Conservation (phyloP, 2,797 vertebrate species). For the Gallirallus australis region DNA sequence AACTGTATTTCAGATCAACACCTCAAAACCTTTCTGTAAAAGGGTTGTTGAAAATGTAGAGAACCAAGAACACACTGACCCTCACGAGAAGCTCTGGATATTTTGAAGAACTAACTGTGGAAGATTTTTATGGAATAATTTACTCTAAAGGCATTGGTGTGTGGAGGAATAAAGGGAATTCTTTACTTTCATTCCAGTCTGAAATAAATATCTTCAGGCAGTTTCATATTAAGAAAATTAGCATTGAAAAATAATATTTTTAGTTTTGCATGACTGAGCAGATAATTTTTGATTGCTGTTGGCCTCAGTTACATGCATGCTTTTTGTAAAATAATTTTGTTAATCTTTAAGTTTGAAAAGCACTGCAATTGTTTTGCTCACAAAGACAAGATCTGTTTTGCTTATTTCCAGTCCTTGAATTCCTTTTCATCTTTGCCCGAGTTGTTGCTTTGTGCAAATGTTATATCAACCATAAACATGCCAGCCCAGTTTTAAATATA, state of each 20-base stretch:
- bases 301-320: neutral
- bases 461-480: neutral
- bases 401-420: neutral
- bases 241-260: neutral
- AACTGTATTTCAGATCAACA: neutral
- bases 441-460: neutral
- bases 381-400: neutral
- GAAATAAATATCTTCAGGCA: neutral
- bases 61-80: neutral
- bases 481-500: neutral
- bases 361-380: neutral
- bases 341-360: neutral
- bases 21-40: neutral
- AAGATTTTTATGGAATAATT: conserved; percentile 2
- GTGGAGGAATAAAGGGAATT: neutral
- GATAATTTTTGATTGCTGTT: conserved; percentile 15
- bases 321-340: neutral
- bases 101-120: neutral
- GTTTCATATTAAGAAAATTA: conserved; percentile 15
- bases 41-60: neutral
- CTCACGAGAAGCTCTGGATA: neutral
- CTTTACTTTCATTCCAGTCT: neutral
- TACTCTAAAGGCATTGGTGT: neutral
- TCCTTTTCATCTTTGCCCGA: neutral
- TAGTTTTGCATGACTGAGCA: neutral